A percentile compares a stretch with the other conserved stretches of the same genome.
Conservation (phyloP, 2,888 invertebrate genomes). For the Baccha elongata region DNA sequence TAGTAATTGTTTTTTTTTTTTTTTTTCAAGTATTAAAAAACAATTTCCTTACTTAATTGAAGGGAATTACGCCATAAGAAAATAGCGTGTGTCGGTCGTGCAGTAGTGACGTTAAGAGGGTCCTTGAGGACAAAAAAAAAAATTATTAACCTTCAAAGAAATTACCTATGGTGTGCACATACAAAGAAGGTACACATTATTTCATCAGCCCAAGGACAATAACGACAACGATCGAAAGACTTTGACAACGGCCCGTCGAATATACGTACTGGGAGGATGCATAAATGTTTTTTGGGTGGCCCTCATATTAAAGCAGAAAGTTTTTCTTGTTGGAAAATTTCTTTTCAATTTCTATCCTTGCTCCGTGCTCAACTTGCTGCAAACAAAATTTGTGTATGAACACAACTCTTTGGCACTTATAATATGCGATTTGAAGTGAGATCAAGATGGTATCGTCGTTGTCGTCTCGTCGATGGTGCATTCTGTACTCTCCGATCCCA, state of each 20-base stretch:
- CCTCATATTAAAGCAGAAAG: constrained; percentile 24
- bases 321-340: constrained; percentile 29
- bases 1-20: constrained; percentile 26
- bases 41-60: constrained; percentile 16
- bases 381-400: constrained; percentile 18
- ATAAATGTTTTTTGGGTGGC: constrained; percentile 9
- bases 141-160: constrained; percentile 33
- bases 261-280: not conserved
- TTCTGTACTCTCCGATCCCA: not conserved
- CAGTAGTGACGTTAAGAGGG: not conserved
- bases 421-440: constrained; percentile 13
- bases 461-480: not conserved
- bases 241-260: not conserved
- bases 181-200: constrained; percentile 10
- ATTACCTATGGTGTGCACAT: constrained; percentile 9
- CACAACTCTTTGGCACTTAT: not conserved
- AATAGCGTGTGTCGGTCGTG: not conserved
- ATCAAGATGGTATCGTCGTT: constrained; percentile 19
- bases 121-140: constrained; percentile 25
- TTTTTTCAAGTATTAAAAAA: not conserved
- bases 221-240: not conserved
- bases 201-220: not conserved
- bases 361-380: constrained; percentile 6
- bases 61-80: not conserved
- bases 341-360: constrained; percentile 35